A percentile compares a stretch with the other conserved stretches of the same genome.
Evolutionary conservation across 2,113 vertebrate species (phyloP).

Genomic region (Microtus montanus): DNA sequence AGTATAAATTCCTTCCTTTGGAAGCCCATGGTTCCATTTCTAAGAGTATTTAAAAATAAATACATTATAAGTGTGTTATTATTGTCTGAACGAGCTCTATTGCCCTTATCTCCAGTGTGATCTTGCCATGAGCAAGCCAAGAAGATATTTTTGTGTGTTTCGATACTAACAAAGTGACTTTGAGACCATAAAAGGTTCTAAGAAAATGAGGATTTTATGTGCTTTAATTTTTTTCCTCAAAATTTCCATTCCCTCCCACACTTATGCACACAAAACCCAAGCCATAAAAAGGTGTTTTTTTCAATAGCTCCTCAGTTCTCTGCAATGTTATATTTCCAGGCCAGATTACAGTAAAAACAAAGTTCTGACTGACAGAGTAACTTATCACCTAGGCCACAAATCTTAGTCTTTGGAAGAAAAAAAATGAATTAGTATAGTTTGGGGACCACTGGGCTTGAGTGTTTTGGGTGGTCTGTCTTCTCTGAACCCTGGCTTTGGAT

Average conservation of each 20-base stretch:
- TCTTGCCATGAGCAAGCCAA: slow-evolving; percentile 54
- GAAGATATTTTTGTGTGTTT: slow-evolving; percentile 46
- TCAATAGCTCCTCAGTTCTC: slow-evolving; percentile 70
- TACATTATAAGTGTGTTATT: slow-evolving; percentile 59
- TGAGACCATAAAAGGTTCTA: slow-evolving; percentile 61
- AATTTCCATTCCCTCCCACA: slow-evolving; percentile 74
- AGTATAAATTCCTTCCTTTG: slow-evolving; percentile 62
- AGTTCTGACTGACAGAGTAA: slow-evolving; percentile 71
- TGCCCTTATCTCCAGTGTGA: slow-evolving; percentile 53
- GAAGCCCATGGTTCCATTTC: slow-evolving; percentile 53
- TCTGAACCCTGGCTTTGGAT: not conserved
- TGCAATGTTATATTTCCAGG: slow-evolving; percentile 70
- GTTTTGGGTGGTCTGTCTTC: not conserved
- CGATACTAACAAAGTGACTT: slow-evolving; percentile 51
- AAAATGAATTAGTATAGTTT: not conserved
- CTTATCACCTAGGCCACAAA: slow-evolving; percentile 58
- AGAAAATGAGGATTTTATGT: slow-evolving; percentile 72
- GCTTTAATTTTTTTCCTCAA: slow-evolving; percentile 69
- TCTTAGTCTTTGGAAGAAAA: slow-evolving; percentile 38
- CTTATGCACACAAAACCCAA: slow-evolving; percentile 67
- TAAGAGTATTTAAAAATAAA: slow-evolving; percentile 66
- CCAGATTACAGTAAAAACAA: slow-evolving; percentile 72
- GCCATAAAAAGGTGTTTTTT: slow-evolving; percentile 75
- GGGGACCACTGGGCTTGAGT: not conserved
- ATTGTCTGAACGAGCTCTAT: slow-evolving; percentile 54